Evolutionary conservation across 2,113 vertebrate genomes (phyloP).

Genomic region (Stigmatopora nigra): DNA sequence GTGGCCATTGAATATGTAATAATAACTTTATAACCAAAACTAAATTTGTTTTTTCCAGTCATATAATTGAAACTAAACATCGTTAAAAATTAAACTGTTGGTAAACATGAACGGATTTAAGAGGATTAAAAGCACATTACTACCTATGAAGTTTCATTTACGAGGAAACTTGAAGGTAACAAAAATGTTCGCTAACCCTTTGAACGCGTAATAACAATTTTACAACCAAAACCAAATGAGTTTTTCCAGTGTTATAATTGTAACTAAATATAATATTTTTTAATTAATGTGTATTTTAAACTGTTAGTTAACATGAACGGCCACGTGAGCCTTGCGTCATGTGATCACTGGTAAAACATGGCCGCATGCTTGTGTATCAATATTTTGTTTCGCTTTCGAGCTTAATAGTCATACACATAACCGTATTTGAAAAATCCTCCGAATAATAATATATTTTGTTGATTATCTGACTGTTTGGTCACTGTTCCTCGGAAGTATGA

Average conservation of each 20-base stretch:
- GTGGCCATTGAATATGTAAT: not conserved
- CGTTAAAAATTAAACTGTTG: not conserved
- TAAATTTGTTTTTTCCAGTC: not conserved
- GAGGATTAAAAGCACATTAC: not conserved
- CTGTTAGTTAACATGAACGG: not conserved
- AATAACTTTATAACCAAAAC: not conserved
- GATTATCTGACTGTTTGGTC: not conserved
- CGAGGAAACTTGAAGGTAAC: slow-evolving; percentile 9
- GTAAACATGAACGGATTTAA: not conserved
- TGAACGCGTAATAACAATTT: not conserved
- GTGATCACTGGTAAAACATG: slow-evolving; percentile 53
- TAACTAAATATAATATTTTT: too few relatives aligned
- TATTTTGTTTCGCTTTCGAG: not conserved
- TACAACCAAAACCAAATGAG: not conserved
- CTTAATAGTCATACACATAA: not conserved
- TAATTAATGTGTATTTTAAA: not conserved
- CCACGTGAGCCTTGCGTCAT: slow-evolving; percentile 31
- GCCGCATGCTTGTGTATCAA: slow-evolving; percentile 7
- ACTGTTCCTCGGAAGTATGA: slow-evolving; percentile 46
- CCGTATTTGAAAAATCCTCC: not conserved
- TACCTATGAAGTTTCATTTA: not conserved
- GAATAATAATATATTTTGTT: not conserved
- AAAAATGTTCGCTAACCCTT: not conserved
- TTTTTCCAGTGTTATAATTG: too few relatives aligned
- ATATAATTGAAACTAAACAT: rapidly evolving